Base-by-base conservation (phyloP, 2,113 vertebrate genomes). In the Neotragus pygmaeus region DNA sequence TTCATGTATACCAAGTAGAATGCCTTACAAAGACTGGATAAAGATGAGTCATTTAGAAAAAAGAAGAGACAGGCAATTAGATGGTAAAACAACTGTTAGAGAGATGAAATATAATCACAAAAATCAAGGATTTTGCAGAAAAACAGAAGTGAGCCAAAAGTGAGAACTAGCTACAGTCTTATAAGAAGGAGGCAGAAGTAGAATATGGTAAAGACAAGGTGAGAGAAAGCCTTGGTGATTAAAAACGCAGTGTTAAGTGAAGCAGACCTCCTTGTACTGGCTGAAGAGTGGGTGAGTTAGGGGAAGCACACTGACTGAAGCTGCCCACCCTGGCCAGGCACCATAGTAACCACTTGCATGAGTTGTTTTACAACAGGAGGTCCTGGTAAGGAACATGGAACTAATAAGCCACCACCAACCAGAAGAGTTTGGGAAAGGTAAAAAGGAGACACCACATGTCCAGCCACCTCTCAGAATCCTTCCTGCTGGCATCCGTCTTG, bases 21-120 rank as follows among this genome's bases (percentile, higher is more conserved):
- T 86, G 82, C 57, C 78, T 86, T 96, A 39, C 70, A 91, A 96
- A 88, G 81, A 53, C 60, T 73, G 70, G 47, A 87, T 73, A 95
- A 88, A 96, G 86, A 92, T 82, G 64, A 96, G 81, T 83, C 93
- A 89, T 62, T 93, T 91, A 33, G 10, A 23, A 49, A 91, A 36
- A 25, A 57, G 45, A 77, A 91, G 39, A 87, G 51, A 36, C 57
- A 91, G 57, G 47, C 4, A 89, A 91, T 62, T 85, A 95, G 83
- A 91, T 43, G 36, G 62, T 58, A 73, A 97, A 95, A 91, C 15
- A 78, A 43, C 49, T 73, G 30, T 73, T 51, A 62, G 94, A 39
- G 85, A 92, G 55, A 70, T 55, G 14, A 95, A 81, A 95, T 85
- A 90, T 83, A 93, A 64, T 90, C 49, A 57, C 57, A 90, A 96